phyloP scores from a whole-genome alignment of 2,888 invertebrate species.

The Xanthia togata region DNA sequence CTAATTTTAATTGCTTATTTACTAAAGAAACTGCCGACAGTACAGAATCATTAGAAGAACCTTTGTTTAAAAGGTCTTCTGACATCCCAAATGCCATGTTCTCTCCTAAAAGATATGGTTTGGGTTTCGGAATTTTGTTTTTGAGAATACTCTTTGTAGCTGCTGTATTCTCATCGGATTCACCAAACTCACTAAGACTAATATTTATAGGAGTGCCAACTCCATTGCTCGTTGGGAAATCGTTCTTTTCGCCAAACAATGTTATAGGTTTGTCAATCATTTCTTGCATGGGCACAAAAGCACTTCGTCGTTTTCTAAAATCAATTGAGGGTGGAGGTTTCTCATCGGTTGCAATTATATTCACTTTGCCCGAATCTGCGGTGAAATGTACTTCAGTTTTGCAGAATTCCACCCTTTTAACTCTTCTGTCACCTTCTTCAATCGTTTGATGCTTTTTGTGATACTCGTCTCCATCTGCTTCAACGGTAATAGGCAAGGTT shows the following conservation, averaged over 20 bases:
- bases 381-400: conserved; percentile 97
- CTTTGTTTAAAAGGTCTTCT: conserved; percentile 68
- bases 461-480: conserved; percentile 75
- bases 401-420: conserved; percentile 95
- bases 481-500: conserved; percentile 82
- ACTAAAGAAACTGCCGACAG: conserved; percentile 82
- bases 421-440: conserved; percentile 86
- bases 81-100: conserved; percentile 88
- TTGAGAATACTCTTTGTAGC: conserved; percentile 93
- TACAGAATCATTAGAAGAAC: conserved; percentile 66
- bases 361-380: conserved; percentile 95
- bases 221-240: conserved; percentile 70
- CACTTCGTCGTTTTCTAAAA: conserved; percentile 93
- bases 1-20: conserved; percentile 81
- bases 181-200: conserved; percentile 78
- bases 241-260: conserved; percentile 91
- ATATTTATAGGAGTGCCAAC: conserved; percentile 66
- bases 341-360: conserved; percentile 96
- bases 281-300: conserved; percentile 85
- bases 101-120: conserved; percentile 93
- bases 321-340: conserved; percentile 96
- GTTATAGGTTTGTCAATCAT: conserved; percentile 90
- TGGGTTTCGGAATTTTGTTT: conserved; percentile 93
- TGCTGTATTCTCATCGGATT: conserved; percentile 88
- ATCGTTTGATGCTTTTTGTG: conserved; percentile 72